phyloP scores from a whole-genome alignment of 2,888 invertebrate species.

The Nomada ferruginata region DNA sequence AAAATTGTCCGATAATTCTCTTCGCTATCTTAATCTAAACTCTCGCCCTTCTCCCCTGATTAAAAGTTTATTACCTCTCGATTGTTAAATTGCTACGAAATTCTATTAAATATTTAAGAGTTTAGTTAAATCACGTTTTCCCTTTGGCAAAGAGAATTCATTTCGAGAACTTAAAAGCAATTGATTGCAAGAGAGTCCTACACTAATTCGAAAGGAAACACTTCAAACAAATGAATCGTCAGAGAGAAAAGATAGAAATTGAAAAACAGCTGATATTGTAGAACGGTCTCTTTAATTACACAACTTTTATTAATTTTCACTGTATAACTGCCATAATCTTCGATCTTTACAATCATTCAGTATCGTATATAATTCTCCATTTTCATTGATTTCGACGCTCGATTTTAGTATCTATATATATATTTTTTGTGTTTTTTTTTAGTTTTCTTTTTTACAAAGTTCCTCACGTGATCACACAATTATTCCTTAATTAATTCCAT shows the following conservation, averaged over 20 bases:
- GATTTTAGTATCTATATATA: background rate
- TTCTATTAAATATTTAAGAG: background rate
- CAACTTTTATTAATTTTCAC: slow-evolving; percentile 54
- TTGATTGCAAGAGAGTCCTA: background rate
- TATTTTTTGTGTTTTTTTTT: background rate
- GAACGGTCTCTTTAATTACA: slow-evolving; percentile 48
- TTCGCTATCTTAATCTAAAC: background rate
- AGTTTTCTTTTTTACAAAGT: slow-evolving; percentile 25
- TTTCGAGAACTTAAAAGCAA: background rate
- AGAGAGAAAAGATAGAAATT: slow-evolving; percentile 32
- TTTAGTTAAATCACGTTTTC: background rate
- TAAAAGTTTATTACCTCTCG: background rate
- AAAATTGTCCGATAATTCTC: slow-evolving; percentile 13
- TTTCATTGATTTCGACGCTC: slow-evolving; percentile 7
- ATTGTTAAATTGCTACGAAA: background rate
- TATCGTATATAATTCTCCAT: slow-evolving; percentile 18
- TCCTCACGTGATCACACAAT: slow-evolving; percentile 24
- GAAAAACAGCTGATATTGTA: slow-evolving; percentile 36
- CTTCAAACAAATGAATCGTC: background rate
- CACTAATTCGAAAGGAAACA: background rate
- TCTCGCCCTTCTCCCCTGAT: background rate
- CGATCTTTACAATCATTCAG: slow-evolving; percentile 39
- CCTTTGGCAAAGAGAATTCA: background rate
- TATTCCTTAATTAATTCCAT: slow-evolving; percentile 1
- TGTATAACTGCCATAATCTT: slow-evolving; percentile 50